Evolutionary conservation across 2,113 vertebrate species (phyloP), one percentile per base, ranked within the genome.

Genomic region (Spilogale gracilis): DNA sequence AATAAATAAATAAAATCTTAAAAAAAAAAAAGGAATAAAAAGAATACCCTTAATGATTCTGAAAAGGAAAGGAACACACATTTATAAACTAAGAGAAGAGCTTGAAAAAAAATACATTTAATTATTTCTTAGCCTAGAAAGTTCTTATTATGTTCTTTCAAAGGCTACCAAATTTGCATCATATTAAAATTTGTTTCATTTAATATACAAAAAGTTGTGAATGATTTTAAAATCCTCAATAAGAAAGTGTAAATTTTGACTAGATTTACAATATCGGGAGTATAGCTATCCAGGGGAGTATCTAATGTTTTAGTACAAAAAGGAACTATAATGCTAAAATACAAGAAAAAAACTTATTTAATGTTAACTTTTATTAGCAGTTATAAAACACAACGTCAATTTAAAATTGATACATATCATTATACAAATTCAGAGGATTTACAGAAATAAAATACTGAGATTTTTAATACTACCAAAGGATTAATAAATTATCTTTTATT

Each of bases 141-240:
- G 63, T 76, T 89, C 82, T 50, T 89, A 58, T 20, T 90, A 95
- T 58, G 16, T 63, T 82, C 91, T 94, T 90, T 43, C 38, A 82
- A 86, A 90, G 61, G 32, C 74, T 54, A 38, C 30, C 52, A 92
- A 38, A 73, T 30, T 81, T 82, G 12, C 73, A 67, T 83, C 16
- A 54, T 30, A 79, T 78, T 54, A 56, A 92, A 85, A 21, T 69
- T 82, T 84, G 27, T 87, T 89, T 90, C 79, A 86, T 76, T 54
- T 84, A 91, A 58, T 65, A 84, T 78, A 83, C 20, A 93, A 91
- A 76, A 63, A 60, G 73, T 43, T 88, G 16, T 78, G 11, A 87
- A 74, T 71, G 18, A 80, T 80, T 96, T 96, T 91, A 86, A 96
- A 89, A 80, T 58, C 32, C 56, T 96, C 93, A 94, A 86, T 5